phyloP scores from a whole-genome alignment of 2,888 invertebrate species.

The Mythimna impura region DNA sequence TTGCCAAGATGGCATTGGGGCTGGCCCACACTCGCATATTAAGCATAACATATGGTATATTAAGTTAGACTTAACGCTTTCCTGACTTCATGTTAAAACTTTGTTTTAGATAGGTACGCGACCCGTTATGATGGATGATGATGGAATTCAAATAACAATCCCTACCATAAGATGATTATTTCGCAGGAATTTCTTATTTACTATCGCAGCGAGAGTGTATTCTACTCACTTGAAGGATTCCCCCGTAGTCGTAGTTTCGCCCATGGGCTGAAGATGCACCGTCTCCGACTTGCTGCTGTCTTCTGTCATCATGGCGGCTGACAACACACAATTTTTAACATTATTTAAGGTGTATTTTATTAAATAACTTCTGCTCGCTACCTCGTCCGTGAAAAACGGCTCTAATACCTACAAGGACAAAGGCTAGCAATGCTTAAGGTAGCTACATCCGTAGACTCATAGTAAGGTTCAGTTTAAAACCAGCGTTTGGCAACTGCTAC shows the following conservation, averaged over 20 bases:
- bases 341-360: neutral
- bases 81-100: neutral
- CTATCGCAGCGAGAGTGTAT: too few relatives aligned
- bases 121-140: too few relatives aligned
- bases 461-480: too few relatives aligned
- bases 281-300: conserved; percentile 65
- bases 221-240: conserved; percentile 62
- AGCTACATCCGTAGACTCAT: too few relatives aligned
- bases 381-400: too few relatives aligned
- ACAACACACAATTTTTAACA: neutral
- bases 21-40: too few relatives aligned
- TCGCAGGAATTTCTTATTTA: neutral
- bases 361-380: too few relatives aligned
- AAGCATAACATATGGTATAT: too few relatives aligned
- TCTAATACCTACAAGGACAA: neutral
- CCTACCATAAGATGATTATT: neutral
- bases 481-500: too few relatives aligned
- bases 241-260: conserved; percentile 4
- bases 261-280: conserved; percentile 67
- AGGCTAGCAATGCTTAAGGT: too few relatives aligned
- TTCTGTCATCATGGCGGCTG: conserved; percentile 38
- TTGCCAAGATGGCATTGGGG: too few relatives aligned
- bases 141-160: neutral
- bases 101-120: neutral
- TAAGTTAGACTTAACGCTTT: neutral